Base-by-base conservation (phyloP, 2,797 vertebrate species). In the Thalassophryne amazonica region DNA sequence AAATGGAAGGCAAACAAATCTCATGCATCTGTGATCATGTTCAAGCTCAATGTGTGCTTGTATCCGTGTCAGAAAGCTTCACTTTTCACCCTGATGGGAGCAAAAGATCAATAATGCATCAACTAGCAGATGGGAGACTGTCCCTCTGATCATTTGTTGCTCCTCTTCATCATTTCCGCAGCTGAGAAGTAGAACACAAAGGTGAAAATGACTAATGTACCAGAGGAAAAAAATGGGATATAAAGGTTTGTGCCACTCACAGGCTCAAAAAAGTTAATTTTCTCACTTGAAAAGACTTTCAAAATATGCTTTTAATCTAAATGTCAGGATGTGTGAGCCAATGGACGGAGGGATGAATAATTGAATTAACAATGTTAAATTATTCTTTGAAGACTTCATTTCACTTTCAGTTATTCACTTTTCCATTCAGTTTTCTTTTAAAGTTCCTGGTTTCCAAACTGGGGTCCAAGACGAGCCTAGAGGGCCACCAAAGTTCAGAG, bases 31-130 rank as follows among this genome's bases (percentile, higher is more conserved):
- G 24, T 53, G n/a, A n/a, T 48, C 58, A 13, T 18, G 17, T 58
- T 23, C 11, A 1, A 28, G 34, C 16, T 30, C 30, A 42, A 47
- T 41, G 55, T 62, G 14, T 31, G 11, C 36, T 60, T 34, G 22
- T 46, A 13, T 29, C 14, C 7, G 27, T 50, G 50, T 52, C 45
- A 46, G 54, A 73, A 69, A 71, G 48, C 54, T 73, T 76, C 73
- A 81, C 67, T 80, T 77, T 83, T 85, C 60, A 69, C 65, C 60
- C 37, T 71, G 69, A 81, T 76, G 67, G 67, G 57, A 81, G 46
- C 57, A 39, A 4, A 29, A 49, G 67, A 88, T 89, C 81, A 88
- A 89, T 90, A 88, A 78, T 85, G 76, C 60, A 87, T 87, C 78
- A 84, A 68, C 53, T 78, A 55, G 67, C 76, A 81, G 80, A 88